phyloP scores from a whole-genome alignment of 2,888 invertebrate genomes.

The Xylocampa areola region DNA sequence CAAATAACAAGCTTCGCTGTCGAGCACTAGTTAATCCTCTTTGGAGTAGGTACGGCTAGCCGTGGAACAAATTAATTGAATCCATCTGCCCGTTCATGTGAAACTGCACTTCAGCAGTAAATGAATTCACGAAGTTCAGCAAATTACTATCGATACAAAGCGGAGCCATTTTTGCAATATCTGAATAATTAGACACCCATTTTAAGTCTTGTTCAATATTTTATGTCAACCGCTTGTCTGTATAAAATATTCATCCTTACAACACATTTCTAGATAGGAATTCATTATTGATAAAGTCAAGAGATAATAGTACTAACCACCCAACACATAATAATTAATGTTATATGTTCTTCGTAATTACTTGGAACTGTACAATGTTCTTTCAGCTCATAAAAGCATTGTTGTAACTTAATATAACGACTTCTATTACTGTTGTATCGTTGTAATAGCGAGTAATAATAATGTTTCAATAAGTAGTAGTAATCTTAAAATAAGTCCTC shows the following conservation, averaged over 20 bases:
- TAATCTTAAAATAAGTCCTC: not conserved
- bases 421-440: conserved; percentile 3
- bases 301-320: conserved; percentile 7
- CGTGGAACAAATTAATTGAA: conserved; percentile 66
- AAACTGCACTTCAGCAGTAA: conserved; percentile 62
- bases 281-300: conserved; percentile 13
- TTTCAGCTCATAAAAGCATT: not conserved
- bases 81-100: conserved; percentile 59
- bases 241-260: conserved; percentile 32
- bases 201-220: not conserved
- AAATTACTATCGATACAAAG: conserved; percentile 30
- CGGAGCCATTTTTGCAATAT: not conserved
- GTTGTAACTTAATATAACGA: not conserved
- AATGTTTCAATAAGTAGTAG: too few relatives aligned
- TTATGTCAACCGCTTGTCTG: conserved; percentile 7
- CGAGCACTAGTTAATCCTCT: conserved; percentile 58
- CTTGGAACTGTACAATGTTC: not conserved
- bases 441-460: not conserved
- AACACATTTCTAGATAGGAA: conserved; percentile 4
- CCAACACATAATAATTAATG: not conserved
- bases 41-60: conserved; percentile 45
- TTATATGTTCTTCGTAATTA: conserved; percentile 17
- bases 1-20: conserved; percentile 52
- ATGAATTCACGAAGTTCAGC: conserved; percentile 62
- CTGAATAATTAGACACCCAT: conserved; percentile 4